These are phyloP conservation scores for Athripsodes cinereus DNA, from an alignment of 2,888 invertebrate species.

Conservation along the genomic window DNA sequence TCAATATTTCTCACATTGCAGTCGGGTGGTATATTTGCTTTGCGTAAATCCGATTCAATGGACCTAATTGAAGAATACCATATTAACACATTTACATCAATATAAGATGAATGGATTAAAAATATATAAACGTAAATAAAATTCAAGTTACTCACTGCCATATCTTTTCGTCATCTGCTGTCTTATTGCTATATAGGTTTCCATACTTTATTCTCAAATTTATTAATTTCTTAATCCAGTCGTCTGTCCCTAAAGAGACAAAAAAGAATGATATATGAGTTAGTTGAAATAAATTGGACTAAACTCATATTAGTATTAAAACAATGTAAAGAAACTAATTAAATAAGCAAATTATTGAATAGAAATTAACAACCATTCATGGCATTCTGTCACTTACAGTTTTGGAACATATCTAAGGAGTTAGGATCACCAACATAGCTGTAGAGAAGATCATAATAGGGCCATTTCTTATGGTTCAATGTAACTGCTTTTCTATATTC, in stretches of 20 bases:
- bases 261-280: background rate
- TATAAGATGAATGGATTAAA: too few relatives aligned
- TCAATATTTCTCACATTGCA: constrained; percentile 18
- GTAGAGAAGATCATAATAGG: constrained; percentile 44
- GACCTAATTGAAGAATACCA: too few relatives aligned
- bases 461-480: constrained; percentile 41
- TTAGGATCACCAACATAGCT: constrained; percentile 37
- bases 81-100: too few relatives aligned
- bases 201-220: constrained; percentile 13
- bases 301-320: background rate
- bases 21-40: constrained; percentile 12
- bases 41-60: constrained; percentile 17
- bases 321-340: background rate
- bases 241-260: constrained; percentile 19
- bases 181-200: constrained; percentile 4
- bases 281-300: background rate
- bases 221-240: constrained; percentile 22
- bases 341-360: too few relatives aligned
- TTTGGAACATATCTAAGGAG: constrained; percentile 11
- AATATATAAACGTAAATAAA: too few relatives aligned
- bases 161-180: constrained; percentile 15
- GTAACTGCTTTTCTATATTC: constrained; percentile 44
- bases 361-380: too few relatives aligned
- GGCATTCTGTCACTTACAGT: constrained; percentile 16
- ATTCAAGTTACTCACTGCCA: constrained; percentile 19